Percentiles rank a stretch among this genome's conserved stretches.
Evolutionary conservation across 2,888 invertebrate genomes (phyloP).

Genomic region (Trichopoda pennipes): DNA sequence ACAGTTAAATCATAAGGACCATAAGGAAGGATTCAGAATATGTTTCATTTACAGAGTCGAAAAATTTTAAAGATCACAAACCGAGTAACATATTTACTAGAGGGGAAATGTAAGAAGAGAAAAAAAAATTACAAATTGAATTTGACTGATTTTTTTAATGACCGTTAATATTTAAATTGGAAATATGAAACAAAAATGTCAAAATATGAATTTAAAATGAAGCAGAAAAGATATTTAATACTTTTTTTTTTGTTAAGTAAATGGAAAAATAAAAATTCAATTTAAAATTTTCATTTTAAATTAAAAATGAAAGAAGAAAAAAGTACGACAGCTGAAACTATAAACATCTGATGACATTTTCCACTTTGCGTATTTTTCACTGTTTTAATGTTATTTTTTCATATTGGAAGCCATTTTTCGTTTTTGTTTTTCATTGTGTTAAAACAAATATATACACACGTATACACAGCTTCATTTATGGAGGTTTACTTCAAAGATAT

Average conservation of each 20-base stretch:
- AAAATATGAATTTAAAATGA: background rate
- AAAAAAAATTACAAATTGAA: too few species aligned
- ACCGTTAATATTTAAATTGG: conserved; percentile 3
- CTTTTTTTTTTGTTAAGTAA: background rate
- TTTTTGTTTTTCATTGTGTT: background rate
- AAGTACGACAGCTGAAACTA: conserved; percentile 60
- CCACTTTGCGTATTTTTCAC: conserved; percentile 50
- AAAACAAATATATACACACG: conserved; percentile 11
- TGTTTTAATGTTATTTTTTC: conserved; percentile 28
- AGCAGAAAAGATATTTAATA: conserved; percentile 26
- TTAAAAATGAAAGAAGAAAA: background rate
- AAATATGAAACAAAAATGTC: background rate
- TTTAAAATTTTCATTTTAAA: conserved; percentile 8
- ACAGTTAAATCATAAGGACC: too few species aligned
- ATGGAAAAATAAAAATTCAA: background rate
- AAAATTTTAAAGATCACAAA: too few species aligned
- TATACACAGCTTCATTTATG: conserved; percentile 12
- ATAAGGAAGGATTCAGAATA: too few species aligned
- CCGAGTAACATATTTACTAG: too few species aligned
- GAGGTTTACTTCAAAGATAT: conserved; percentile 27
- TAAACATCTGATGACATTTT: conserved; percentile 63
- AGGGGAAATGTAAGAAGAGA: too few species aligned
- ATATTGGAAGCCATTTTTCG: conserved; percentile 45
- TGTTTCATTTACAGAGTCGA: too few species aligned
- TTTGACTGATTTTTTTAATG: background rate